Evolutionary conservation across 2,797 vertebrate genomes (phyloP), one percentile per base, ranked within the genome.

Genomic region (Lates japonicus): DNA sequence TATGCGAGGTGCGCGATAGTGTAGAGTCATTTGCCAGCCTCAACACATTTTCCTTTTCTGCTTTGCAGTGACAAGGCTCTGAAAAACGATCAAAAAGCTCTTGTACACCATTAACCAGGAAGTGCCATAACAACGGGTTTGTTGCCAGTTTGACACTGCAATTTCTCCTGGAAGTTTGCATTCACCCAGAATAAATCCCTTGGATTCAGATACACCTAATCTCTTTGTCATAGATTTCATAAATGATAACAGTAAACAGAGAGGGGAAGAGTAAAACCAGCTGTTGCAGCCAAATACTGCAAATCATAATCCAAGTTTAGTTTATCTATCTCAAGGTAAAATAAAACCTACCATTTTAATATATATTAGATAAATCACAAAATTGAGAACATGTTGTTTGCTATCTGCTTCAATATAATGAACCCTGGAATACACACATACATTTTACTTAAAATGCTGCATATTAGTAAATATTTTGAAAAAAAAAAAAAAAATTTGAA

Each of bases 51-150:
- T 92, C 92, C 84, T 86, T 93, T 93, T 89, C 75, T 91, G 86
- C 71, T 90, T 81, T 65, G 77, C 86, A 78, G 68, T 81, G 89
- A 88, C 84, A 87, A 75, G 83, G 78, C 85, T 90, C 84, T 85
- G 71, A 72, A 85, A 85, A 64, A 73, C 79, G 85, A 93, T 94
- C 94, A 95, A 95, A 95, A 93, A 79, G n/a, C 85, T 83, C 76
- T 95, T 95, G 95, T 95, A 95, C 93, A 93, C 92, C 93, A 95
- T 95, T 95, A 95, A 95, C 88, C 87, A 87, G 84, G 90, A 94
- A 94, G 91, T 89, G 85, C 92, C 87, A 87, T 92, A 93, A 94
- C 77, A 68, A 90, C 86, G 19, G 83, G 73, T 81, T 90, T 89
- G 89, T 90, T 92, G 92, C 90, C 90, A 93, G 85, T 93, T 93